Conservation (phyloP, 1,140 invertebrate species). For the Alviniconcha marisindica region DNA sequence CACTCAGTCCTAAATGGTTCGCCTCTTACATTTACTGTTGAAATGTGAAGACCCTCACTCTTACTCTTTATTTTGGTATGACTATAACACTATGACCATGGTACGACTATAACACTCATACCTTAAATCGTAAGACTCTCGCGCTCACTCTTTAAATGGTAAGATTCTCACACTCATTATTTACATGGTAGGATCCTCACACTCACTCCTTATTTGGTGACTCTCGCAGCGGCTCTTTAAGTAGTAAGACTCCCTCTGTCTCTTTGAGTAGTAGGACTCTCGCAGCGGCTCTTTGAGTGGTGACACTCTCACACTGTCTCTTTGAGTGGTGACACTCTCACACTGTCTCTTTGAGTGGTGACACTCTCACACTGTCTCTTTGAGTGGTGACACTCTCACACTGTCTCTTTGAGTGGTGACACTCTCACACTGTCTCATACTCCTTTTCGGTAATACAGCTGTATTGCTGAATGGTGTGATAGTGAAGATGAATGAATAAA, state of each 20-base stretch:
- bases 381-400: too few relatives aligned
- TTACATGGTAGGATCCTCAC: conserved; percentile 21
- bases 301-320: too few relatives aligned
- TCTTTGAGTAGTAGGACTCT: too few relatives aligned
- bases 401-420: too few relatives aligned
- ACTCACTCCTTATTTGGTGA: too few relatives aligned
- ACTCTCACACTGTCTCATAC: too few relatives aligned
- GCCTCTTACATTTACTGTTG: not conserved
- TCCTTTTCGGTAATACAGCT: too few relatives aligned
- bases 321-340: not conserved
- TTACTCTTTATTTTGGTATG: conserved; percentile 37
- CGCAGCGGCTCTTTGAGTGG: too few relatives aligned
- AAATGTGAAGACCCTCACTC: not conserved
- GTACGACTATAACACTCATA: conserved; percentile 15
- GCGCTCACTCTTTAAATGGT: too few relatives aligned
- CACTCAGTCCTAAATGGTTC: conserved; percentile 29
- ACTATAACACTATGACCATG: too few relatives aligned
- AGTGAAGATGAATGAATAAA: too few relatives aligned
- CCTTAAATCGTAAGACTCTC: conserved; percentile 27
- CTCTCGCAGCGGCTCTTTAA: conserved; percentile 30
- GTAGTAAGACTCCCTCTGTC: not conserved
- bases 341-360: not conserved
- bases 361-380: not conserved
- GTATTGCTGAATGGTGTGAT: too few relatives aligned
- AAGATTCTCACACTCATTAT: not conserved